Evolutionary conservation across 2,797 vertebrate genomes (phyloP).

Genomic region (Carcharodon carcharias): DNA sequence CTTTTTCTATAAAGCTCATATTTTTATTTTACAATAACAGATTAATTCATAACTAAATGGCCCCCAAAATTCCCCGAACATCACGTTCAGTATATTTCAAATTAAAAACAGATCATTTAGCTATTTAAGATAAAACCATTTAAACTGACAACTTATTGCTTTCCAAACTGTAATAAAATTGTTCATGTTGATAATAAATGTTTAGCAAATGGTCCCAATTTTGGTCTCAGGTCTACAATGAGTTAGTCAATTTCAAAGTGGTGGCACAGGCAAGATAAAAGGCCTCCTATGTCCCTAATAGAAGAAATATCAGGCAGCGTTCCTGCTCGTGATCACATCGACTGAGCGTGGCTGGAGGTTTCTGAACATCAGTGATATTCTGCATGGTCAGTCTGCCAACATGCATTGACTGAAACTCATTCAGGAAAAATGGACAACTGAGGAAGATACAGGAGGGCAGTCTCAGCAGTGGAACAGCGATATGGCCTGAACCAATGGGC

Average conservation of each 20-base stretch:
- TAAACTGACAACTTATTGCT: neutral
- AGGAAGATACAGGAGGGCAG: neutral
- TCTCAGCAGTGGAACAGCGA: neutral
- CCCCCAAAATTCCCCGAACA: neutral
- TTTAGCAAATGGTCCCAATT: neutral
- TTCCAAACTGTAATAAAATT: neutral
- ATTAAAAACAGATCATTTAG: neutral
- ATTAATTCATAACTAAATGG: neutral
- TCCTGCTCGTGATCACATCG: neutral
- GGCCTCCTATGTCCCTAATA: neutral
- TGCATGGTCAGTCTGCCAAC: neutral
- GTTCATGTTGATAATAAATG: neutral
- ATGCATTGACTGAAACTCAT: neutral
- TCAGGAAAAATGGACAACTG: neutral
- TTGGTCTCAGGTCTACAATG: neutral
- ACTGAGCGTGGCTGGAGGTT: neutral
- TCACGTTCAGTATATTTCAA: neutral
- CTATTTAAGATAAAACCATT: neutral
- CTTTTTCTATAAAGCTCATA: neutral
- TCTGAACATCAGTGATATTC: neutral
- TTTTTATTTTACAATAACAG: neutral
- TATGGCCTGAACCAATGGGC: neutral
- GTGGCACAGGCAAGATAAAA: neutral
- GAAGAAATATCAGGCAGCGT: neutral
- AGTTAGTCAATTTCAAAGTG: neutral